phyloP scores from a whole-genome alignment of 1,140 invertebrate genomes.

The Sesamia nonagrioides region DNA sequence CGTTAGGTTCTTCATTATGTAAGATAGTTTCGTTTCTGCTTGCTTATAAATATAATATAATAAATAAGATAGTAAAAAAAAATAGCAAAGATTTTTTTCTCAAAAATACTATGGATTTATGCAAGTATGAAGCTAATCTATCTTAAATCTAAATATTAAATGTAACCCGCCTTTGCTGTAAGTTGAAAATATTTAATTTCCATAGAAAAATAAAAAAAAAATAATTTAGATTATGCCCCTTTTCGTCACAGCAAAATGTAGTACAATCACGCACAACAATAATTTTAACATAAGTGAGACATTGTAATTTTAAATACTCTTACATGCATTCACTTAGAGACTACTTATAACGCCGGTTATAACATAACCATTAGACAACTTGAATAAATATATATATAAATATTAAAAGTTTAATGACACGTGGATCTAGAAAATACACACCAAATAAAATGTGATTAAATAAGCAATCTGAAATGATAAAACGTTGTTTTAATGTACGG shows the following conservation, averaged over 20 bases:
- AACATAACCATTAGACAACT: conserved; percentile 14
- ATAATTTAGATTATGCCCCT: conserved; percentile 40
- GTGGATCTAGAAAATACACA: conserved; percentile 54
- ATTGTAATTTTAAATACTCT: conserved; percentile 44
- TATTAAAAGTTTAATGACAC: neutral
- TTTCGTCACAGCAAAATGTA: conserved; percentile 47
- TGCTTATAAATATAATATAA: conserved; percentile 54
- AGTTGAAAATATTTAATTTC: conserved; percentile 42
- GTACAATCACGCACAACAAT: conserved; percentile 53
- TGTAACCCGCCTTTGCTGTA: conserved; percentile 63
- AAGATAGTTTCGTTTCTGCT: conserved; percentile 77
- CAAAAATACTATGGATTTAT: conserved; percentile 7
- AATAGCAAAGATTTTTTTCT: neutral
- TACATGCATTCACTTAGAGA: conserved; percentile 35
- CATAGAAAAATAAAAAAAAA: conserved; percentile 49
- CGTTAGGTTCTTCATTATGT: conserved; percentile 74
- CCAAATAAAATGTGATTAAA: conserved; percentile 65
- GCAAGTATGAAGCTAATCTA: conserved; percentile 75
- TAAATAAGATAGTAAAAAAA: conserved; percentile 36
- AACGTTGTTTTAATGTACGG: conserved; percentile 28
- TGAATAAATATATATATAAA: too few species aligned
- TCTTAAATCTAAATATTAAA: conserved; percentile 66
- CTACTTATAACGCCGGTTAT: neutral
- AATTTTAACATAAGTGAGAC: conserved; percentile 40
- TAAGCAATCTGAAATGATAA: conserved; percentile 42